Evolutionary conservation across 2,888 invertebrate species (phyloP), one percentile per base, ranked within the genome.

Genomic region (Lissocephala sabroskyi): DNA sequence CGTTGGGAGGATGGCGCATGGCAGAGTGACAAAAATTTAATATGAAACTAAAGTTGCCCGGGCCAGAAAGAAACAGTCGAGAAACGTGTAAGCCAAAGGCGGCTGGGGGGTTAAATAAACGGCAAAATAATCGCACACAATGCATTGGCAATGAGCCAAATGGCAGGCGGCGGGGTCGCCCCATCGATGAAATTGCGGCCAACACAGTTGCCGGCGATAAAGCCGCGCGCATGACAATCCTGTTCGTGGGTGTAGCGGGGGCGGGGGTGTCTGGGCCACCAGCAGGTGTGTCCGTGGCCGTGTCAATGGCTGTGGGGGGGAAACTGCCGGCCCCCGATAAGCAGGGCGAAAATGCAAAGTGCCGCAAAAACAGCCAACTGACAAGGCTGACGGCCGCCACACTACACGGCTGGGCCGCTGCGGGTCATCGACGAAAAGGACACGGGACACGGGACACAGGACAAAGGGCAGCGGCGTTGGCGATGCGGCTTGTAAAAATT

Each of bases 21-120:
- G 79, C 81, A 81, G 63, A 79, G 73, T 81, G 80, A 80, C 81
- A 80, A 80, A 80, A 81, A 80, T 75, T 65, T 75, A 64, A 74
- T 77, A 79, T 70, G 65, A 57, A 62, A 60, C 29, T 49, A 41
- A 44, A 41, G 36, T 42, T 51, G 28, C 51, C 51, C 46, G 28
- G 35, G n/a, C n/a, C n/a, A n/a, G n/a, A n/a, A n/a, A n/a, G n/a
- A 37, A 30, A 43, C 35, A 33, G 41, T 17, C 32, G 41, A 26
- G 41, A 44, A 47, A 45, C 30, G 48, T n/a, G n/a, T 40, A 51
- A 56, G 55, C 57, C 14, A 23, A n/a, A 3, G 3, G 23, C 23
- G 14, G 13, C 3, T 41, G 41, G 26, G 23, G 23, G 23, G 4
- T 23, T 63, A 75, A 79, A 76, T 76, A 76, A 70, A 79, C 78